Evolutionary conservation across 2,113 vertebrate genomes (phyloP).

Genomic region (Sceloporus undulatus): DNA sequence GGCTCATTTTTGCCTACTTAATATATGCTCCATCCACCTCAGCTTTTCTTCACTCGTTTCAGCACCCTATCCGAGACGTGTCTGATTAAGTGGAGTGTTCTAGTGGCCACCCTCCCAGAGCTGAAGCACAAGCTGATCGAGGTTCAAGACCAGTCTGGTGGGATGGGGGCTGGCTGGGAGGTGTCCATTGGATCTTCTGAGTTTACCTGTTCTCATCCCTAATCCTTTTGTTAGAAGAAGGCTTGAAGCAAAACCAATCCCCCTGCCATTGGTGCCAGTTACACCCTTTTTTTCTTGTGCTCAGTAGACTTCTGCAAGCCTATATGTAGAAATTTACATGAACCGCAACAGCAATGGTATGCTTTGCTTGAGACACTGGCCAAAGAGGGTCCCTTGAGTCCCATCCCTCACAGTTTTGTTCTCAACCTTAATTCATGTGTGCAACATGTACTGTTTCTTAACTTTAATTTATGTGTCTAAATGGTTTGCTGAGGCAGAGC

Average conservation of each 20-base stretch:
- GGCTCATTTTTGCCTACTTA: slow-evolving; percentile 9
- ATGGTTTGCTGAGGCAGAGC: background rate
- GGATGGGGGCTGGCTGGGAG: background rate
- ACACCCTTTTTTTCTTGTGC: background rate
- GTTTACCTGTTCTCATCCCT: background rate
- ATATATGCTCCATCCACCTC: slow-evolving; percentile 11
- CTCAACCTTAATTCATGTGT: background rate
- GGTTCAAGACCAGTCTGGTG: background rate
- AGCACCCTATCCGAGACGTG: background rate
- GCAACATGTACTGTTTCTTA: background rate
- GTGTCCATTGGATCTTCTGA: background rate
- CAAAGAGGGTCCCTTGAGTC: background rate
- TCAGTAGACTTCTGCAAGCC: background rate
- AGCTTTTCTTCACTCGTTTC: background rate
- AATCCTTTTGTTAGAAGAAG: background rate
- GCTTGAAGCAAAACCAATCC: background rate
- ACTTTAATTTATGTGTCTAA: background rate
- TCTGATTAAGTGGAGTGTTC: background rate
- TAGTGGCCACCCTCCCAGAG: background rate
- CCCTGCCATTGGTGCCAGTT: background rate
- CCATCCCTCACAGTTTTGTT: background rate
- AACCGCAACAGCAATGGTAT: background rate
- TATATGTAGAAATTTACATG: background rate
- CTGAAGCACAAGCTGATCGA: background rate
- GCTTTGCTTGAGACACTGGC: background rate